Conservation (phyloP, 2,113 vertebrate species). For the Oxyura jamaicensis region DNA sequence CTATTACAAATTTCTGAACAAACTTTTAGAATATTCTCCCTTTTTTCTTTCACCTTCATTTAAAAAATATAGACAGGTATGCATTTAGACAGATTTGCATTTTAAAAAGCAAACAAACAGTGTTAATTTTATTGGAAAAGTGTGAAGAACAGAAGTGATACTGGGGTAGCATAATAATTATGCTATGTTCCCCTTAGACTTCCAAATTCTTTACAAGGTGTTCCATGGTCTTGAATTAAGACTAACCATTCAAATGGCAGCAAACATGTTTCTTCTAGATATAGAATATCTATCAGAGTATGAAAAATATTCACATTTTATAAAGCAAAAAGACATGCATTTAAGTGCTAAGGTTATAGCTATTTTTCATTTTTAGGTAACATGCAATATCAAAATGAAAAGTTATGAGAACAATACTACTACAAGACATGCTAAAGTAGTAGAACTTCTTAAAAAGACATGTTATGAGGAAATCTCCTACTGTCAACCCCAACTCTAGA, state of each 20-base stretch:
- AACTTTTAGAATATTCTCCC: not conserved
- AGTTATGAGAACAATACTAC: not conserved
- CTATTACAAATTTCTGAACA: not conserved
- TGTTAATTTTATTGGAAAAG: not conserved
- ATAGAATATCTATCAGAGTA: not conserved
- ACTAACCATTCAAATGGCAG: not conserved
- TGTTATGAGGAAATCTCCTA: not conserved
- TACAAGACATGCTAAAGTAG: not conserved
- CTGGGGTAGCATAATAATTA: not conserved
- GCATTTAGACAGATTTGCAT: too few species aligned
- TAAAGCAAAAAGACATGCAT: not conserved
- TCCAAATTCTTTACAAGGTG: not conserved
- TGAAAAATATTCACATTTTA: not conserved
- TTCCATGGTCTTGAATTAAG: not conserved
- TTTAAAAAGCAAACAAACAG: not conserved
- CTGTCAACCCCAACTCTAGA: not conserved
- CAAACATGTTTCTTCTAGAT: not conserved
- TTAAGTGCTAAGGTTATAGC: not conserved
- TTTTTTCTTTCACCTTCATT: not conserved
- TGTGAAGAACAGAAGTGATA: not conserved
- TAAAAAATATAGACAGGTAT: too few species aligned
- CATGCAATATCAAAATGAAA: not conserved
- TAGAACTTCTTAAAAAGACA: not conserved
- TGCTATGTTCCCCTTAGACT: accelerated
- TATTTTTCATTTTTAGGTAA: not conserved